Evolutionary conservation across 1,140 invertebrate genomes (phyloP), one percentile per base, ranked within the genome.

Genomic region (Hermetia illucens): DNA sequence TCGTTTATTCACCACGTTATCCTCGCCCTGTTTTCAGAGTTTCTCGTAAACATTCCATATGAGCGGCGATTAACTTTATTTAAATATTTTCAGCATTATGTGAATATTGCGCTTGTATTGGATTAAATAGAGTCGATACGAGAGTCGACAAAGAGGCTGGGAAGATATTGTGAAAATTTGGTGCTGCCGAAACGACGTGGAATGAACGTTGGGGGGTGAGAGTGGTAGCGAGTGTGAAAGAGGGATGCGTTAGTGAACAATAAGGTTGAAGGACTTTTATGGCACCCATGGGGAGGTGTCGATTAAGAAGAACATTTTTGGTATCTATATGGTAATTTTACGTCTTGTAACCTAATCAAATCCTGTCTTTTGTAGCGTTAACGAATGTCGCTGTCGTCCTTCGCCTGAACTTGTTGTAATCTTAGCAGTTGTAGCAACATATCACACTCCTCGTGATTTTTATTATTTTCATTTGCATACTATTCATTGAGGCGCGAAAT

Each of bases 341-440:
- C 17, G 20, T 35, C 16, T 35, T 35, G 5, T 21, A 17, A 21
- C 34, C 16, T 35, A 35, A 32, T 32, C 30, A 32, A 32, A 32
- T 32, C 17, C 30, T 13, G 9, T 8, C 16, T 35, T 8, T 33
- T 8, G 31, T n/a, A n/a, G n/a, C n/a, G n/a, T n/a, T n/a, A n/a
- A n/a, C n/a, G n/a, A n/a, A n/a, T n/a, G n/a, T n/a, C n/a, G n/a
- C n/a, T n/a, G n/a, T n/a, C n/a, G n/a, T n/a, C n/a, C n/a, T n/a
- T n/a, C n/a, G n/a, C n/a, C n/a, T n/a, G n/a, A n/a, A n/a, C n/a
- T n/a, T n/a, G n/a, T n/a, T n/a, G n/a, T n/a, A n/a, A n/a, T n/a
- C n/a, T n/a, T n/a, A n/a, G n/a, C n/a, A n/a, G n/a, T n/a, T n/a
- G n/a, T n/a, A n/a, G n/a, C n/a, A n/a, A n/a, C n/a, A n/a, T n/a